These are phyloP conservation scores for Diachasmimorpha longicaudata DNA, from an alignment of 1,140 invertebrate species.

Conservation along the genomic window DNA sequence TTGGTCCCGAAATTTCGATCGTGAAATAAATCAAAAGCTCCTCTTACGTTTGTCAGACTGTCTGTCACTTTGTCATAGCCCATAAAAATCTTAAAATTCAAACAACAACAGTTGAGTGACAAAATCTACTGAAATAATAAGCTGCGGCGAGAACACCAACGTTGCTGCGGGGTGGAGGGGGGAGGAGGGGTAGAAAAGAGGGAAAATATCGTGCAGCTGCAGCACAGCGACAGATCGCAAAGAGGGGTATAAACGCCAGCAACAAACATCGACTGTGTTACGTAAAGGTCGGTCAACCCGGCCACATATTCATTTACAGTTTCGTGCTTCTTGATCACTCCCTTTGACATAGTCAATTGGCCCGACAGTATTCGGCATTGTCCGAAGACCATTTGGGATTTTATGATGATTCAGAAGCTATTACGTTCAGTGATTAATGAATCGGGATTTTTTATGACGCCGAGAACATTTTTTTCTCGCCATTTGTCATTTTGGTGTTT, in stretches of 20 bases:
- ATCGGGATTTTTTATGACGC: no score
- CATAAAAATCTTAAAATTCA: no score
- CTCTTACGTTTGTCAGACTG: no score
- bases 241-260: conserved; percentile 40
- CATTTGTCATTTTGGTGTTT: no score
- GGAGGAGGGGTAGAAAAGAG: no score
- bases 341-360: not conserved
- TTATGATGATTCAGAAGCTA: no score
- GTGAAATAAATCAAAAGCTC: no score
- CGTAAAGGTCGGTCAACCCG: conserved; percentile 63
- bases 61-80: no score
- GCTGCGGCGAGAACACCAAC: not conserved
- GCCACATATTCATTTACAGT: conserved; percentile 40
- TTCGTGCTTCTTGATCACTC: conserved; percentile 26
- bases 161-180: not conserved
- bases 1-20: no score
- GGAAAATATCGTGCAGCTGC: conserved; percentile 31
- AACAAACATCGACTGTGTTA: conserved; percentile 51
- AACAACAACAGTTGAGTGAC: conserved; percentile 3
- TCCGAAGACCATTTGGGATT: no score
- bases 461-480: no score
- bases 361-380: not conserved
- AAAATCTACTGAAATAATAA: conserved; percentile 9
- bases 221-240: conserved; percentile 37
- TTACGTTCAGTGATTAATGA: no score